These are phyloP conservation scores for Microcebus tavaratra DNA, from an alignment of 2,113 vertebrate species.

Conservation along the genomic window DNA sequence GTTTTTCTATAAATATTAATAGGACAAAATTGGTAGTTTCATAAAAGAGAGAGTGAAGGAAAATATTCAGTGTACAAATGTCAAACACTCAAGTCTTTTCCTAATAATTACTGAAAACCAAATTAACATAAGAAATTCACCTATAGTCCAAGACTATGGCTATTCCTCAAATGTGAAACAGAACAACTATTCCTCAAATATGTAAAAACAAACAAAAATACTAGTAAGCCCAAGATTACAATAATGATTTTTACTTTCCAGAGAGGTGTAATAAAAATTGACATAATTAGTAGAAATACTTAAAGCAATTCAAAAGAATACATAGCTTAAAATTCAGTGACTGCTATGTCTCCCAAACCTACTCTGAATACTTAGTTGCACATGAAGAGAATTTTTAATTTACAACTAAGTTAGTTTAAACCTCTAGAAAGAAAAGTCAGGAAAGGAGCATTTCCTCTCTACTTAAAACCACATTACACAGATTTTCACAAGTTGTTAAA, in stretches of 20 bases:
- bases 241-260: conserved; percentile 13
- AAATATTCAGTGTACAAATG: conserved; percentile 37
- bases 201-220: conserved; percentile 39
- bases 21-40: conserved; percentile 28
- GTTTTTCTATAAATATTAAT: background rate
- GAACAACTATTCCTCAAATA: background rate
- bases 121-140: conserved; percentile 30
- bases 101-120: conserved; percentile 40
- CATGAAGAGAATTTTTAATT: conserved; percentile 22
- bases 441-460: background rate
- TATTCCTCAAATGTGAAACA: conserved; percentile 8
- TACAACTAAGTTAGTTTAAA: background rate
- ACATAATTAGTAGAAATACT: conserved; percentile 46
- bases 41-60: conserved; percentile 8
- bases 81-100: conserved; percentile 21
- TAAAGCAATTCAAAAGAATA: conserved; percentile 51
- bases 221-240: background rate
- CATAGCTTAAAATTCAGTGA: conserved; percentile 5
- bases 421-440: background rate
- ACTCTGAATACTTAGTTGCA: background rate
- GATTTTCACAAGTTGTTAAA: background rate
- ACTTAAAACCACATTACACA: background rate
- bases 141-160: background rate
- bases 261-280: background rate
- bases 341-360: background rate